Evolutionary conservation across 2,113 vertebrate genomes (phyloP).

Genomic region (Galeopterus variegatus): DNA sequence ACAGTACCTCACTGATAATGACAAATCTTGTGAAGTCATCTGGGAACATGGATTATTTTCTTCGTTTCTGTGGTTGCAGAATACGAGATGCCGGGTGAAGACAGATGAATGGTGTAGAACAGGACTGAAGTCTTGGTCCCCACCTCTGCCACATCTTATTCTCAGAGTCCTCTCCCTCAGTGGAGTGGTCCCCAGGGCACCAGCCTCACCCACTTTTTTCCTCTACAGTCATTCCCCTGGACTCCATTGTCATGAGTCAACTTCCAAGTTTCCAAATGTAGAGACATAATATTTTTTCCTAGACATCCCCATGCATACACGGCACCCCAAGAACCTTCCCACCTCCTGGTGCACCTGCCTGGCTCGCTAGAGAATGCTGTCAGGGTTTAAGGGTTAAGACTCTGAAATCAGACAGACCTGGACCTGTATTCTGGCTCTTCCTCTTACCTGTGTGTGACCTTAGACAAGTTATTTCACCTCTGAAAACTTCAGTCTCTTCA

Average conservation of each 20-base stretch:
- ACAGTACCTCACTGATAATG: neutral
- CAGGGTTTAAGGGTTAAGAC: neutral
- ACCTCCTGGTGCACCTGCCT: neutral
- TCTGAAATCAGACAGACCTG: neutral
- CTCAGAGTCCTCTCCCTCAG: rapidly evolving
- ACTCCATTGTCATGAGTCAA: neutral
- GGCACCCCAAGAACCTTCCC: neutral
- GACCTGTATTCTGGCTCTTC: neutral
- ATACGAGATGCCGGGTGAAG: neutral
- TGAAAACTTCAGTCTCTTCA: neutral
- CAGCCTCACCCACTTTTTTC: neutral
- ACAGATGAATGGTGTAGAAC: neutral
- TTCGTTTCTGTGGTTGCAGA: neutral
- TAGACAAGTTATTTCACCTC: neutral
- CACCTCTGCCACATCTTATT: neutral
- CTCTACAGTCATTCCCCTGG: neutral
- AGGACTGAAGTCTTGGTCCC: neutral
- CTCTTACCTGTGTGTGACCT: neutral
- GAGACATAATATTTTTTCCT: neutral
- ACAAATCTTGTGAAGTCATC: neutral
- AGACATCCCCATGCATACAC: neutral
- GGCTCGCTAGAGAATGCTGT: neutral
- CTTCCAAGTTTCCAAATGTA: neutral
- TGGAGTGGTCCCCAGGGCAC: neutral
- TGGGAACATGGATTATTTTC: neutral